A percentile compares a stretch with the other conserved stretches of the same genome.
Conservation (phyloP, 2,888 invertebrate species). For the Cryptocheilus praepositus region DNA sequence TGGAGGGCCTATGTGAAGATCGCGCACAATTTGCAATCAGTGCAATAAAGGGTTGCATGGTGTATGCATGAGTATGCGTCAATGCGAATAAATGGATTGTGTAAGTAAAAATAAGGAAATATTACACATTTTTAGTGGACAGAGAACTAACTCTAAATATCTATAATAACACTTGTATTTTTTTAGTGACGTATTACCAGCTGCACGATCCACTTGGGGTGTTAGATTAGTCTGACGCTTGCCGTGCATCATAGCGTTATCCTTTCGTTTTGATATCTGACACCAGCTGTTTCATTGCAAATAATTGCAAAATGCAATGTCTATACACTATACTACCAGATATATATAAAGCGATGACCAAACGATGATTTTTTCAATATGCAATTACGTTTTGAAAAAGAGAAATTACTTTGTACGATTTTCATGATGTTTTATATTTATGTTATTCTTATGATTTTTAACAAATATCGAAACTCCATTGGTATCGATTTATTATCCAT, state of each 20-base stretch:
- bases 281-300: slow-evolving; percentile 25
- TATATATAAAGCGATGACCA: slow-evolving; percentile 17
- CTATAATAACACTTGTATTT: slow-evolving; percentile 27
- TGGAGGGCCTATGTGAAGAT: slow-evolving; percentile 32
- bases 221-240: slow-evolving; percentile 25
- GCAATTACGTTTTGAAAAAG: slow-evolving; percentile 10
- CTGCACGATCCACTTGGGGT: slow-evolving; percentile 28
- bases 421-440: slow-evolving; percentile 23
- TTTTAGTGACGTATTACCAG: slow-evolving; percentile 29
- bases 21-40: slow-evolving; percentile 31
- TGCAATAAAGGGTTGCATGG: slow-evolving; percentile 21
- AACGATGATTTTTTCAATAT: background rate
- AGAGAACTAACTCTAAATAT: slow-evolving; percentile 31
- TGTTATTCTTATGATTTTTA: slow-evolving; percentile 35
- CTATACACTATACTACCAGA: slow-evolving; percentile 26
- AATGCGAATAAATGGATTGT: slow-evolving; percentile 28
- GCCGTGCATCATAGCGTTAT: slow-evolving; percentile 26
- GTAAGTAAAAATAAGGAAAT: slow-evolving; percentile 31
- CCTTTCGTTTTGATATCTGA: slow-evolving; percentile 22
- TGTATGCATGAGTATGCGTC: slow-evolving; percentile 20
- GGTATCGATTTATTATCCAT: slow-evolving; percentile 25
- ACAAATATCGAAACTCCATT: slow-evolving; percentile 28
- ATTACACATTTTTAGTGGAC: slow-evolving; percentile 29
- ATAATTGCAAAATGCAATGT: slow-evolving; percentile 30
- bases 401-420: slow-evolving; percentile 15